Evolutionary conservation across 2,888 invertebrate genomes (phyloP).

Genomic region (Machimus rusticus): DNA sequence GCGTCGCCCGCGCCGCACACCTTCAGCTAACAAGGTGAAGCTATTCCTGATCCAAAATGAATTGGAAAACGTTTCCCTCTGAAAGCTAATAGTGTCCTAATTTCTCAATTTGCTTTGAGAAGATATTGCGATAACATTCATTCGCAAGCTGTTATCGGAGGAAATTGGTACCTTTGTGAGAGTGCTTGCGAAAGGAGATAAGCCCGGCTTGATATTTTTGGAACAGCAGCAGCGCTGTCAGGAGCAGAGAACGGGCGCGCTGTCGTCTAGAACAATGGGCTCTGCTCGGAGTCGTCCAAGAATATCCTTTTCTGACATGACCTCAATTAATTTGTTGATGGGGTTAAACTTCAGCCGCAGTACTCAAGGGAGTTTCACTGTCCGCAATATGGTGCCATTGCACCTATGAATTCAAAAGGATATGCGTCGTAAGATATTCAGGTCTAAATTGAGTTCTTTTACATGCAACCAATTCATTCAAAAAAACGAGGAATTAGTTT

Average conservation of each 20-base stretch:
- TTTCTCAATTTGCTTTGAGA: constrained; percentile 35
- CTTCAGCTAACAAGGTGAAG: constrained; percentile 29
- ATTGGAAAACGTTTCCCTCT: constrained; percentile 35
- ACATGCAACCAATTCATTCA: too few species aligned
- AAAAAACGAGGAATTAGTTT: too few species aligned
- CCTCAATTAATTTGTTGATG: background rate
- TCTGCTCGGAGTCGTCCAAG: background rate
- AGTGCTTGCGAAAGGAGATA: background rate
- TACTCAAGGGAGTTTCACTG: background rate
- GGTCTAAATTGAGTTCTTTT: background rate
- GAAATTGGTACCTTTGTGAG: constrained; percentile 6
- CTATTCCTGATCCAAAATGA: constrained; percentile 38
- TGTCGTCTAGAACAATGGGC: background rate
- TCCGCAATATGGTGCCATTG: background rate
- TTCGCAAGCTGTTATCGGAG: constrained; percentile 21
- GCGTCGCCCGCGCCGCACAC: background rate
- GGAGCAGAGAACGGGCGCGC: background rate
- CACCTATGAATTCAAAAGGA: background rate
- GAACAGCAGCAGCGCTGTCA: background rate
- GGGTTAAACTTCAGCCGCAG: background rate
- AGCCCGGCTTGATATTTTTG: background rate
- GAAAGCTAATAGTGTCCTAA: constrained; percentile 38
- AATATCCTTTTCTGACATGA: background rate
- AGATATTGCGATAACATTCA: constrained; percentile 38
- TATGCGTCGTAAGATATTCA: background rate